A percentile compares a stretch with the other conserved stretches of the same genome.
phyloP scores from a whole-genome alignment of 1,140 invertebrate species.

The Drosophila nannoptera region DNA sequence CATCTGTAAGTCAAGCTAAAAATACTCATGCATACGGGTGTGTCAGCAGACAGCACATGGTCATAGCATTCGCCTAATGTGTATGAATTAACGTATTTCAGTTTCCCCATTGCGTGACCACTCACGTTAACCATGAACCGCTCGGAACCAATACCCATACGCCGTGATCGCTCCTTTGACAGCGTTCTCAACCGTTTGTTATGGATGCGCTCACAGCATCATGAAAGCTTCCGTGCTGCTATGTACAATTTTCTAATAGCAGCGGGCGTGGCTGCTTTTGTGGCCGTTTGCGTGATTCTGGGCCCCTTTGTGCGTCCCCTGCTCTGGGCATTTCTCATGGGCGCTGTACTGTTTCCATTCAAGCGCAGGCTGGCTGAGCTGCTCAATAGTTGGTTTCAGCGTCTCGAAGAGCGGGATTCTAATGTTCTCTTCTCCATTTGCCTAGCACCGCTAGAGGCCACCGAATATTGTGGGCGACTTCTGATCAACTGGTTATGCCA shows the following conservation, averaged over 20 bases:
- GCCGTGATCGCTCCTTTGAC: conserved; percentile 76
- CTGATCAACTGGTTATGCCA: conserved; percentile 82
- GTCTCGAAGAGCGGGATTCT: conserved; percentile 81
- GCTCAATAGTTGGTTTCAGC: conserved; percentile 85
- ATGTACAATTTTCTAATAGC: conserved; percentile 91
- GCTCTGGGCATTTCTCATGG: conserved; percentile 95
- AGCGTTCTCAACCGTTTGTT: conserved; percentile 72
- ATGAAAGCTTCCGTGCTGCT: conserved; percentile 86
- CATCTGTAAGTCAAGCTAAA: conserved; percentile 33
- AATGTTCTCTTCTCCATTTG: conserved; percentile 84
- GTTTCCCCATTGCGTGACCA: conserved; percentile 7
- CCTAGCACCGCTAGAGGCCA: conserved; percentile 84
- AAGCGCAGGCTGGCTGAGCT: conserved; percentile 85
- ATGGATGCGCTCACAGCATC: conserved; percentile 70
- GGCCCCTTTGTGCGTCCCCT: conserved; percentile 95
- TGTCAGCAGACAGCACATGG: conserved; percentile 33
- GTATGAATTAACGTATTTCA: conserved; percentile 10
- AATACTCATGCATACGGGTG: conserved; percentile 34
- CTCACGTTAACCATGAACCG: conserved; percentile 58
- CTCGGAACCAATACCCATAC: conserved; percentile 67
- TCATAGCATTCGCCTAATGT: conserved; percentile 9
- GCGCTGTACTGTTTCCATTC: conserved; percentile 92
- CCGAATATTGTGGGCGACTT: conserved; percentile 84
- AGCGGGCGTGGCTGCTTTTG: conserved; percentile 87
- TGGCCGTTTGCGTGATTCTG: conserved; percentile 85